Evolutionary conservation across 2,888 invertebrate genomes (phyloP).

Genomic region (Acronicta leporina): DNA sequence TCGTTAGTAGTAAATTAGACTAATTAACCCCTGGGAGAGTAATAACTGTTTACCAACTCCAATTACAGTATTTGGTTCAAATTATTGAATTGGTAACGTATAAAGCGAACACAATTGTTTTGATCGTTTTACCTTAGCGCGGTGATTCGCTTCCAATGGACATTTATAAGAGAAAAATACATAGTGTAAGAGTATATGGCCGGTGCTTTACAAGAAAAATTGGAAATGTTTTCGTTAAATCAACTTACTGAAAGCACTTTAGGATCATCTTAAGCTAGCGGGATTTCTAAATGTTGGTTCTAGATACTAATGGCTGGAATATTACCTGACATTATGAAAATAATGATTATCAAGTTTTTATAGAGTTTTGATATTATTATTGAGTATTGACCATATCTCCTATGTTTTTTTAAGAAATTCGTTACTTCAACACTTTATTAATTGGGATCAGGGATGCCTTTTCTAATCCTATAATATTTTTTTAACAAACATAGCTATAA

Average conservation of each 20-base stretch:
- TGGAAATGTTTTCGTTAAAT: constrained; percentile 15
- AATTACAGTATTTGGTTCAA: constrained; percentile 61
- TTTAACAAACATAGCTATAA: too few relatives aligned
- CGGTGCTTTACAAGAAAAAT: constrained; percentile 9
- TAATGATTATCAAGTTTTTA: constrained; percentile 24
- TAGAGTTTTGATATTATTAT: constrained; percentile 15
- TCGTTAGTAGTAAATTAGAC: constrained; percentile 66
- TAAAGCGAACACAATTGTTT: constrained; percentile 49
- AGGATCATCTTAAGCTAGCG: constrained; percentile 13
- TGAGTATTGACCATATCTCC: constrained; percentile 2
- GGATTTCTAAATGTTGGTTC: constrained; percentile 34
- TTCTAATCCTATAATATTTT: too few relatives aligned
- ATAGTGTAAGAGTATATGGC: constrained; percentile 1
- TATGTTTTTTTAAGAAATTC: constrained; percentile 7
- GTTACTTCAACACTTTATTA: constrained; percentile 4
- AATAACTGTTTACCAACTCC: constrained; percentile 71
- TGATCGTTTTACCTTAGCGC: constrained; percentile 39
- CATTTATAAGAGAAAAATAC: constrained; percentile 7
- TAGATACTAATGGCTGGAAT: constrained; percentile 29
- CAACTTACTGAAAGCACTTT: constrained; percentile 13
- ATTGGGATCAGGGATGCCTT: too few relatives aligned
- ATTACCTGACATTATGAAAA: constrained; percentile 35
- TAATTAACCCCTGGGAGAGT: constrained; percentile 69
- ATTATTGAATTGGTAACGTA: constrained; percentile 61
- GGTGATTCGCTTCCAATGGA: constrained; percentile 13